phyloP scores from a whole-genome alignment of 2,888 invertebrate species.

The Germaria angustata region DNA sequence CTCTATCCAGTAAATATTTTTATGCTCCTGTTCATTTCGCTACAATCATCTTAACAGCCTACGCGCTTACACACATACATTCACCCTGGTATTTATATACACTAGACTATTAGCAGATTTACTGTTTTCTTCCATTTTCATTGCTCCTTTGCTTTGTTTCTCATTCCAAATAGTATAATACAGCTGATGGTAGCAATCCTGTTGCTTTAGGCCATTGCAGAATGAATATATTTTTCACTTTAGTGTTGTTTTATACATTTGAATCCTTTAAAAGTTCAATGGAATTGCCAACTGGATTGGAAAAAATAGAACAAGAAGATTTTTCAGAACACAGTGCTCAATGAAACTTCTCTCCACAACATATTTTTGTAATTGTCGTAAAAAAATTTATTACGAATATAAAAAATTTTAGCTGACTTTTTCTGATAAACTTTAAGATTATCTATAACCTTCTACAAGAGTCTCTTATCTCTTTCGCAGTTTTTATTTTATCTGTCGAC shows the following conservation, averaged over 20 bases:
- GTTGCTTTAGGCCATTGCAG: background rate
- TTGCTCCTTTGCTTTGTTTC: background rate
- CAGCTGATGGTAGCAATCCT: background rate
- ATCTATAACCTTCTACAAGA: no score
- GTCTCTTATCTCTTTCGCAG: no score
- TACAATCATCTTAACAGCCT: background rate
- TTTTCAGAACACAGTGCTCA: background rate
- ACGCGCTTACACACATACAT: background rate
- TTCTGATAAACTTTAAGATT: no score
- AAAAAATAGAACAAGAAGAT: background rate
- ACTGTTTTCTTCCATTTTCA: background rate
- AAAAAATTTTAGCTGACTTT: no score
- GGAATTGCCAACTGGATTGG: conserved; percentile 65
- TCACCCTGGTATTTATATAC: conserved; percentile 4
- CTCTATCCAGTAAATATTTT: background rate
- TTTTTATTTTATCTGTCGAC: no score
- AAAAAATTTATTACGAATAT: no score
- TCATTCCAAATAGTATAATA: background rate
- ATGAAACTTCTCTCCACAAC: conserved; percentile 29
- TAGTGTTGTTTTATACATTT: background rate
- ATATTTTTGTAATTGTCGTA: background rate
- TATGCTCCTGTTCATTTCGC: background rate
- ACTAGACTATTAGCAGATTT: conserved; percentile 16
- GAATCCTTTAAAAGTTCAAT: conserved; percentile 68
- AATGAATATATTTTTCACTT: background rate